Evolutionary conservation across 2,888 invertebrate species (phyloP), one percentile per base, ranked within the genome.

Genomic region (Saturnia pavonia): DNA sequence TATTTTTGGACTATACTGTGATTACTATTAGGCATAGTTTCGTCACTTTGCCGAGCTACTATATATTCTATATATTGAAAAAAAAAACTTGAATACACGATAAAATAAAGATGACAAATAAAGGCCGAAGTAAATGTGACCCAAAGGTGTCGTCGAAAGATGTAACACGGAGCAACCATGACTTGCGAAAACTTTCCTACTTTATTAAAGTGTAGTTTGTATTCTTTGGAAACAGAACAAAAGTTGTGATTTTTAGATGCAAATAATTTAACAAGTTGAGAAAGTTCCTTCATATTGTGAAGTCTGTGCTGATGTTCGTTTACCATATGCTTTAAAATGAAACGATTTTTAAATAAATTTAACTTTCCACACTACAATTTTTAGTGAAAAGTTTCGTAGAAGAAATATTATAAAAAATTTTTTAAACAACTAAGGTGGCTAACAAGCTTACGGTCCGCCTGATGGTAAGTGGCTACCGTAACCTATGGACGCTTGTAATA

Each of bases 101-200:
- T 54, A 22, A 83, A 84, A 77, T 82, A 83, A 81, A 84, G 81
- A 83, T 80, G 78, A 80, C 77, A 79, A 76, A 82, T 82, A 80
- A 80, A 77, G 80, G 71, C 73, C 79, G 80, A 79, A 83, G 80
- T 81, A 83, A 86, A 85, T 87, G 85, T 77, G 83, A 76, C 89
- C 88, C 89, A 74, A 75, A 85, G 87, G 89, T 82, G 80, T 81
- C 84, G 84, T 89, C 85, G 74, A 74, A 74, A 73, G 77, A 78
- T 77, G 80, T 75, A 77, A 76, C 78, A 81, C 78, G 82, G 78
- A 75, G 78, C 73, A 76, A 74, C 79, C 82, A 81, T 80, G 83
- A 82, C 81, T 82, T 77, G 54, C 73, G 76, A 77, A 80, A 86
- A 80, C 77, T 81, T 83, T 74, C 74, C 72, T 71, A 69, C 43